Base-by-base conservation (phyloP, 2,888 invertebrate species). In the Pyrrhia umbra region DNA sequence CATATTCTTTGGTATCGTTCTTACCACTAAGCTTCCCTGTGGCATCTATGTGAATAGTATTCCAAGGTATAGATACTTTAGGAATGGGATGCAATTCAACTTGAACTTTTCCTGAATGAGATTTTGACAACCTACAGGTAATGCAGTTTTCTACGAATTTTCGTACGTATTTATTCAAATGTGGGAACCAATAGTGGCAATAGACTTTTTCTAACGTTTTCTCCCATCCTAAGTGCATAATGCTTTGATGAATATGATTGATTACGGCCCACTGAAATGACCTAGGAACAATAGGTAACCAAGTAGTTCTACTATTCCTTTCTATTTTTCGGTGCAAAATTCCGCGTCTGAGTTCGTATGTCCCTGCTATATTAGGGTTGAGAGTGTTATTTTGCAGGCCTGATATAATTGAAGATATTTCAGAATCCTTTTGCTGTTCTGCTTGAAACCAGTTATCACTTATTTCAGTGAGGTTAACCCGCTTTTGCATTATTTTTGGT, bases 121-220 rank as follows among this genome's bases (percentile, higher is more conserved):
- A 57, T 52, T 80, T 83, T 0, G 79, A 50, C 0, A 81, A 45
- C 47, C 58, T 76, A 40, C 82, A 83, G 1, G 79, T 62, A 9
- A 56, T 34, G 18, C 62, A 62, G 16, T 45, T 56, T n/a, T 56
- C 47, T 15, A 46, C 23, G 30, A 56, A 56, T 25, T 46, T 56
- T 1, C 23, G 15, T 5, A 56, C 56, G n/a, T 18, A 46, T 6
- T 39, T 37, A 3, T 18, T 3, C 56, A 56, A 47, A 9, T 39
- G 6, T 5, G 18, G n/a, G 9, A 56, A 56, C 56, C 56, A 56
- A 16, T 56, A 56, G 1, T 15, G 16, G 3, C 21, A n/a, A 25
- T 18, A 46, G 1, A 37, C 8, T n/a, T 56, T 56, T 39, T 56
- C 56, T 25, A 77, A 15, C 0, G 77, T 79, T 37, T 79, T 79